Evolutionary conservation across 2,888 invertebrate species (phyloP).

Genomic region (Drosophila falleni): DNA sequence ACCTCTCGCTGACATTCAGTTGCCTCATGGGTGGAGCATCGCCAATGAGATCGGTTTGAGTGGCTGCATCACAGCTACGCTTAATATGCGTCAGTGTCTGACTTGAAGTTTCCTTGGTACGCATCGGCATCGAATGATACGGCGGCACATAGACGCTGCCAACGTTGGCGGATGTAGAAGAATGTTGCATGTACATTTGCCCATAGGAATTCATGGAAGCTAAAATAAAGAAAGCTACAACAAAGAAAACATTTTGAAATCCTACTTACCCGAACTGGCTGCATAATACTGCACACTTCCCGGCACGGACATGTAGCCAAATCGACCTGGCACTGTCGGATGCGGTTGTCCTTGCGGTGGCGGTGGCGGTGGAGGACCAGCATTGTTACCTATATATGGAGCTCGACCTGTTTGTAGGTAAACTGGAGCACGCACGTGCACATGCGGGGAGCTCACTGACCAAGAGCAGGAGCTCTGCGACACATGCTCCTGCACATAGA

Average conservation of each 20-base stretch:
- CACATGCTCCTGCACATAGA: slow-evolving; percentile 63
- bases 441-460: slow-evolving; percentile 40
- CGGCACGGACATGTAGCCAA: slow-evolving; percentile 37
- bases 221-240: slow-evolving; percentile 5
- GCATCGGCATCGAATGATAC: not conserved
- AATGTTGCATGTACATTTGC: slow-evolving; percentile 46
- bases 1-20: slow-evolving; percentile 28
- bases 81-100: slow-evolving; percentile 38
- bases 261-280: slow-evolving; percentile 44
- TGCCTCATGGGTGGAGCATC: slow-evolving; percentile 45
- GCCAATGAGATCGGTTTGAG: slow-evolving; percentile 49
- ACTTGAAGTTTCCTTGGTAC: slow-evolving; percentile 18
- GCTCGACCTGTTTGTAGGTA: slow-evolving; percentile 9
- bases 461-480: slow-evolving; percentile 67
- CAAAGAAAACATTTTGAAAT: not conserved
- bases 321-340: slow-evolving; percentile 2
- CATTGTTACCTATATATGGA: slow-evolving; percentile 7
- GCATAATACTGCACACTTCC: slow-evolving; percentile 52
- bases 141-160: slow-evolving; percentile 28
- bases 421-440: slow-evolving; percentile 16
- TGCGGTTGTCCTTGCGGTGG: not conserved
- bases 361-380: not conserved
- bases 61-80: slow-evolving; percentile 49
- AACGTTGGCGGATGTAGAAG: slow-evolving; percentile 40
- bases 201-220: slow-evolving; percentile 57